Base-by-base conservation (phyloP, 2,888 invertebrate species). In the Shargacucullia verbasci region DNA sequence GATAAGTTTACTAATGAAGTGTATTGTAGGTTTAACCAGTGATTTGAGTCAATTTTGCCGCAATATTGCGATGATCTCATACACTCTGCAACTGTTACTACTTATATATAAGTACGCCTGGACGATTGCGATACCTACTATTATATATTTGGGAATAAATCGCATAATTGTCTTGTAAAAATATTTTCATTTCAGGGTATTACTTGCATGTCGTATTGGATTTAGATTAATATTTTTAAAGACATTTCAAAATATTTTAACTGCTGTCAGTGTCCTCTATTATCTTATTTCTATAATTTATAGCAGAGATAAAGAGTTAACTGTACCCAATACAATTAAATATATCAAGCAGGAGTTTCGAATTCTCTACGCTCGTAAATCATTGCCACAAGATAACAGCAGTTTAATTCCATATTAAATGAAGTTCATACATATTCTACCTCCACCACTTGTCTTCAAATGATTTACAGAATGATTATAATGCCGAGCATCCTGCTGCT, bases 1-100 rank as follows among this genome's bases (percentile, higher is more conserved):
- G 77, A 76, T 84, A 81, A 81, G 75, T 80, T 67, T 72, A 79
- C 77, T 80, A 75, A 80, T 80, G 72, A 73, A 73, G 71, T 82
- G 80, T 85, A 64, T 76, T 61, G 74, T 90, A 86, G 84, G 80
- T 79, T 81, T 81, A 83, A 87, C 81, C 84, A 86, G 89, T 90
- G 89, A 85, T 85, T 87, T 87, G 89, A 90, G 90, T 91, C 89
- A 91, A 90, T 89, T 90, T 86, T 86, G 79, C 82, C 82, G 86
- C 88, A 83, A 75, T 79, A 76, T 70, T 62, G 90, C 87, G 83
- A 89, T 91, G 93, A 93, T 93, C 93, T 93, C 92, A 92, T 84
- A 82, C 85, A 87, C 85, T 79, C 71, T 80, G 79, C 78, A 82
- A 84, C 84, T 87, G 83, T 85, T 84, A 83, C 80, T 88, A 87